Base-by-base conservation (phyloP, 2,888 invertebrate genomes). In the Apeira syringaria region DNA sequence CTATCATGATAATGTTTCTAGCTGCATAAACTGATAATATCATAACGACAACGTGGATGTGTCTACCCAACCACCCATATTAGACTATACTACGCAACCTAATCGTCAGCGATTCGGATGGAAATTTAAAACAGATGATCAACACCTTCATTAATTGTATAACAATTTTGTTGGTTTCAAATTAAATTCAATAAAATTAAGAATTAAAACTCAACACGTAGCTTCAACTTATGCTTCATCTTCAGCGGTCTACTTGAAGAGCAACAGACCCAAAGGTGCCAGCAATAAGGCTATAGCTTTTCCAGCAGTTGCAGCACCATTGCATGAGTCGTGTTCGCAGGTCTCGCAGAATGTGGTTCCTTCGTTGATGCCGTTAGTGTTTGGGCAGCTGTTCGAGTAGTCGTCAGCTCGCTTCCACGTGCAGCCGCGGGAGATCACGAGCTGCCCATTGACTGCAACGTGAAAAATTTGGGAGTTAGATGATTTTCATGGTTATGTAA, bases 321-420 rank as follows among this genome's bases (percentile, higher is more conserved):
- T 94, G 81, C 94, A 94, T 1, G 92, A 91, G 54, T 94, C 94
- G 17, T 90, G 90, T 41, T 93, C 92, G 68, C 94, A 94, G 40
- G 93, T 93, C 65, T 92, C 92, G 59, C 94, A 94, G 80, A 91
- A 93, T 29, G 91, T 84, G 27, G 92, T 81, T 9, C 89, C 78
- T 55, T 91, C 90, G 55, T 91, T 87, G 35, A 80, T 79, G 1
- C 88, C 83, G 44, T 85, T 86, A 20, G 89, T 68, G 49, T 80
- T 84, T 1, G 91, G 80, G 51, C 93, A 93, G 6, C 77, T 74
- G 28, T 80, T 91, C 5, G 84, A 75, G 61, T 82, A 83, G 68
- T 91, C 91, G 42, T 92, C 91, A 26, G 78, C 76, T 24, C 89
- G 85, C 55, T 92, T 91, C 89, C 91, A 91, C 5, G 91, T 90